A percentile compares a stretch with the other conserved stretches of the same genome.
Evolutionary conservation across 2,888 invertebrate species (phyloP).

Genomic region (Eupithecia abbreviata): DNA sequence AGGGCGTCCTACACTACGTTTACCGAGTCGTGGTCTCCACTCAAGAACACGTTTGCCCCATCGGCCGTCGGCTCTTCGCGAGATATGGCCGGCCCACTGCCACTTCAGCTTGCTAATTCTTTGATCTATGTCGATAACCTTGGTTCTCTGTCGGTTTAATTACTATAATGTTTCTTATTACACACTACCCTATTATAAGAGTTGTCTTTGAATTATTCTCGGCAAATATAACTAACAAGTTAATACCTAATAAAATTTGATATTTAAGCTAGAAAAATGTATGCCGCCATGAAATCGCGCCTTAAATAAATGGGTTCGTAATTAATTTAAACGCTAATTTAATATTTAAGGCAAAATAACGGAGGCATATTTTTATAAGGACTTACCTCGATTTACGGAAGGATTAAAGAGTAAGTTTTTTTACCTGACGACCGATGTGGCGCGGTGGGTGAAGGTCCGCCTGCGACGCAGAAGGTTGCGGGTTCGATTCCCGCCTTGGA

Average conservation of each 20-base stretch:
- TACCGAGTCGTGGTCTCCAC: too few species aligned
- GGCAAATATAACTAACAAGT: neutral
- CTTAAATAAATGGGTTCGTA: constrained; percentile 73
- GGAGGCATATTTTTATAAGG: constrained; percentile 74
- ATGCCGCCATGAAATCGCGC: constrained; percentile 44
- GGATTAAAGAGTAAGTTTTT: constrained; percentile 20
- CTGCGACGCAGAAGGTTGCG: too few species aligned
- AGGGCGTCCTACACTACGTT: too few species aligned
- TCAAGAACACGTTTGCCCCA: too few species aligned
- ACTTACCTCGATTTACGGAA: constrained; percentile 64
- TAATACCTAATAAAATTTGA: neutral
- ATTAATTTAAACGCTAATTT: constrained; percentile 82
- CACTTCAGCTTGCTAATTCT: too few species aligned
- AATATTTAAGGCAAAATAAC: constrained; percentile 74
- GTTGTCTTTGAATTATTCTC: neutral
- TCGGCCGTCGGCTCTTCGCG: too few species aligned
- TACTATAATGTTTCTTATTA: neutral
- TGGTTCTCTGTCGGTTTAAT: too few species aligned
- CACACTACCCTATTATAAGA: neutral
- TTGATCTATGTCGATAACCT: too few species aligned
- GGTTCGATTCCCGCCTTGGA: too few species aligned
- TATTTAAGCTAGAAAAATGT: neutral
- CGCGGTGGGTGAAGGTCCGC: too few species aligned
- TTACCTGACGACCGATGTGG: too few species aligned
- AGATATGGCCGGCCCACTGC: too few species aligned